A percentile compares a stretch with the other conserved stretches of the same genome.
Conservation (phyloP, 2,797 vertebrate species). For the Mormyrus proboscirostris region DNA sequence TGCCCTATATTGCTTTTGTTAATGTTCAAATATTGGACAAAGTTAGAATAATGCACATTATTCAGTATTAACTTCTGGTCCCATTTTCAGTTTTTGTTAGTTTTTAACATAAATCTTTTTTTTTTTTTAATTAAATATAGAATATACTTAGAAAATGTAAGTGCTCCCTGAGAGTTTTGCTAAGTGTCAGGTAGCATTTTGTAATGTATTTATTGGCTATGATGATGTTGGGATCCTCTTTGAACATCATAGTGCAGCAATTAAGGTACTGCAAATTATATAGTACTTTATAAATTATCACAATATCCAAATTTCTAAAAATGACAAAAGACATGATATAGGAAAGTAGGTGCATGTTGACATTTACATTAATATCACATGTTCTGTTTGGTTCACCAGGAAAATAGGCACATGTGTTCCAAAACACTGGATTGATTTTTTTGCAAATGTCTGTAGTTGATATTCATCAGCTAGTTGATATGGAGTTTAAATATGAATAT, state of each 20-base stretch:
- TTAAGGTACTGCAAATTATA: not conserved
- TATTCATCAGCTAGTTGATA: not conserved
- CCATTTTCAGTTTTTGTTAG: not conserved
- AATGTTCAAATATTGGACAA: not conserved
- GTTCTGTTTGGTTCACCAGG: not conserved
- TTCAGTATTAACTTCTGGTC: not conserved
- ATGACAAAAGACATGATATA: not conserved
- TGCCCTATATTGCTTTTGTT: not conserved
- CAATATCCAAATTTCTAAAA: not conserved
- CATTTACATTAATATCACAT: not conserved
- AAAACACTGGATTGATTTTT: not conserved
- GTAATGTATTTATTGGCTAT: not conserved
- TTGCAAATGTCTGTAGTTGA: not conserved
- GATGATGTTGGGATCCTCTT: not conserved
- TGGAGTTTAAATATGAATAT: not conserved
- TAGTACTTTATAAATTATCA: not conserved
- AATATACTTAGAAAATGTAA: conserved; percentile 4
- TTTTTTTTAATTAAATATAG: not conserved
- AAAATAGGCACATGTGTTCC: not conserved
- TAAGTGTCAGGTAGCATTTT: not conserved
- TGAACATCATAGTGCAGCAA: not conserved
- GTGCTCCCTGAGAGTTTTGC: not conserved
- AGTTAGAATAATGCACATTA: not conserved
- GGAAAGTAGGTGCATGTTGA: not conserved
- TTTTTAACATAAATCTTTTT: not conserved